phyloP scores from a whole-genome alignment of 2,113 vertebrate species.

The Podarcis muralis region DNA sequence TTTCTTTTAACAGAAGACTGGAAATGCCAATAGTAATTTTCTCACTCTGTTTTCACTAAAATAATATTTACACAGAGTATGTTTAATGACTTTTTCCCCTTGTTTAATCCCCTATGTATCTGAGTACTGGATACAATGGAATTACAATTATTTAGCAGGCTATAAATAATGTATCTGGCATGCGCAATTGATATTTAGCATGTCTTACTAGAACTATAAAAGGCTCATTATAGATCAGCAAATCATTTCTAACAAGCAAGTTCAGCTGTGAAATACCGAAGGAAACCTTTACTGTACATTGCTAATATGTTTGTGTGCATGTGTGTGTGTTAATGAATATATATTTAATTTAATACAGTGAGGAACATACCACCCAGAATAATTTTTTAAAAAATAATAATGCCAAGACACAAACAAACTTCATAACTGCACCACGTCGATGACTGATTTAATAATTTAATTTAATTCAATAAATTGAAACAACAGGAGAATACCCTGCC shows the following conservation, averaged over 20 bases:
- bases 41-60: conserved; percentile 68
- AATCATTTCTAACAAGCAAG: conserved; percentile 74
- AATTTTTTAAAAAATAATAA: conserved; percentile 36
- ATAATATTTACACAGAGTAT: conserved; percentile 72
- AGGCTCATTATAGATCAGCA: conserved; percentile 70
- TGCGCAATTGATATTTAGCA: conserved; percentile 75
- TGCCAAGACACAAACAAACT: conserved; percentile 19
- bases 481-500: conserved; percentile 65
- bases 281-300: conserved; percentile 42
- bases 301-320: conserved; percentile 46
- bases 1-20: conserved; percentile 55
- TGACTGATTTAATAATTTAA: conserved; percentile 21
- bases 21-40: conserved; percentile 62
- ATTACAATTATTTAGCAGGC: conserved; percentile 74
- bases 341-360: conserved; percentile 47
- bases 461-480: conserved; percentile 48
- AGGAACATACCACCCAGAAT: conserved; percentile 42
- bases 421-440: conserved; percentile 50
- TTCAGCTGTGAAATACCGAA: conserved; percentile 69
- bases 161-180: conserved; percentile 76
- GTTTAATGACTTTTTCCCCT: conserved; percentile 68
- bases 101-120: conserved; percentile 73
- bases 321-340: conserved; percentile 13
- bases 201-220: conserved; percentile 75
- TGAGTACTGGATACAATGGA: conserved; percentile 73